Conservation (phyloP, 2,888 invertebrate genomes). For the Chrysomela aeneicollis region DNA sequence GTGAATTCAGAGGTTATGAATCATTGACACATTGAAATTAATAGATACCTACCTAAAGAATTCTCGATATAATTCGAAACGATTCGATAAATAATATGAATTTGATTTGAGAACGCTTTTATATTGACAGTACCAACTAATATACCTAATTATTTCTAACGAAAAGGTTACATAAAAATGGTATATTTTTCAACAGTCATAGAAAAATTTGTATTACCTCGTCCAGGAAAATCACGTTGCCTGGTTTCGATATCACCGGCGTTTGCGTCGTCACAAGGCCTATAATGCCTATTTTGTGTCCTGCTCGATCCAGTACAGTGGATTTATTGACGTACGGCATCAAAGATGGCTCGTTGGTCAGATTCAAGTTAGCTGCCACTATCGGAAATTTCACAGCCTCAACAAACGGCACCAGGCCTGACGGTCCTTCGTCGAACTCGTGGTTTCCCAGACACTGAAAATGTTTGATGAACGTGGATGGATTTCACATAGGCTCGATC, state of each 20-base stretch:
- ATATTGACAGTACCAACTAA: no score
- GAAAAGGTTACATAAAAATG: no score
- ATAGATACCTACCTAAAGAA: no score
- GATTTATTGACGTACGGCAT: slow-evolving; percentile 63
- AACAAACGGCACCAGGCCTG: slow-evolving; percentile 79
- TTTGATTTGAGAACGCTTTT: no score
- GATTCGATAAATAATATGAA: no score
- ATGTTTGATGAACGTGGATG: no score
- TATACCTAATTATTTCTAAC: no score
- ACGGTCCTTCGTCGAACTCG: slow-evolving; percentile 86
- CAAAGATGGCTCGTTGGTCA: slow-evolving; percentile 56
- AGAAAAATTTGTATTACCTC: slow-evolving; percentile 61
- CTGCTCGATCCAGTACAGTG: slow-evolving; percentile 70
- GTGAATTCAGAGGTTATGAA: no score
- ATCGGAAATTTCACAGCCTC: slow-evolving; percentile 75
- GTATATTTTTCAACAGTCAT: no score
- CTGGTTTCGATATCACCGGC: slow-evolving; percentile 64
- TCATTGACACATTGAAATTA: no score
- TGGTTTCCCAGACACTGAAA: slow-evolving; percentile 92
- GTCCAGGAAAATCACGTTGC: slow-evolving; percentile 64
- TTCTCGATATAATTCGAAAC: no score
- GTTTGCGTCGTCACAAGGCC: slow-evolving; percentile 90
- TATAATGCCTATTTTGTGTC: slow-evolving; percentile 78
- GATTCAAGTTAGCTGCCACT: slow-evolving; percentile 79
- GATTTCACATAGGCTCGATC: no score